Base-by-base conservation (phyloP, 2,113 vertebrate species). In the Silurus asotus region DNA sequence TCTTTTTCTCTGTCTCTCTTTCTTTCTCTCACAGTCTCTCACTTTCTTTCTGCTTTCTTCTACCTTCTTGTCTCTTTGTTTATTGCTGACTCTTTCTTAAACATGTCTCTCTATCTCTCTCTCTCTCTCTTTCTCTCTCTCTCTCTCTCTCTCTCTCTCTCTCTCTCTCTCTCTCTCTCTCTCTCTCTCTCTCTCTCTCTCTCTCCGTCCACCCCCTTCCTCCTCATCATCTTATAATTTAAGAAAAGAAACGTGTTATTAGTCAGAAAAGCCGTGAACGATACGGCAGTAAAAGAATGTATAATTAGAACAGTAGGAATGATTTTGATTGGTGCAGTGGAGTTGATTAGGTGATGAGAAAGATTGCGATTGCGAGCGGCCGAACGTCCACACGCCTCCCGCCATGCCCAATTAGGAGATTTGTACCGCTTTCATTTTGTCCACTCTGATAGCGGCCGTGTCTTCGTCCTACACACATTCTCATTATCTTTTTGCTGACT, bases 281-380 rank as follows among this genome's bases (percentile, higher is more conserved):
- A 53, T 80, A 85, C 83, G 20, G 49, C 65, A 74, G 49, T 64
- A 15, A 85, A 87, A 85, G 58, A 81, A 83, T 53, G 83, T 6
- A 55, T 83, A 87, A 89, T 89, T 89, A 87, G 80, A 87, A 85
- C 86, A 59, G 86, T 62, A 79, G 88, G 83, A 74, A 65, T 85
- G 20, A 28, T 85, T 79, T 65, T 89, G 83, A 89, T 89, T 89
- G 83, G 75, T 67, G 80, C 79, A 87, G 70, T 75, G n/a, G 74
- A 64, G 83, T 59, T 89, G 88, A 89, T 89, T 85, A 85, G 76
- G 80, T 59, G 74, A 89, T 89, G 37, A 61, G 64, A 48, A 81
- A 85, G 88, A 89, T 89, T 87, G 85, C 64, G 59, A 37, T 37
- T 37, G 79, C 55, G 75, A 85, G 72, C 64, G 76, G 51, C 72